Evolutionary conservation across 2,888 invertebrate genomes (phyloP), one percentile per base, ranked within the genome.

Genomic region (Acanthosepion lycidas): DNA sequence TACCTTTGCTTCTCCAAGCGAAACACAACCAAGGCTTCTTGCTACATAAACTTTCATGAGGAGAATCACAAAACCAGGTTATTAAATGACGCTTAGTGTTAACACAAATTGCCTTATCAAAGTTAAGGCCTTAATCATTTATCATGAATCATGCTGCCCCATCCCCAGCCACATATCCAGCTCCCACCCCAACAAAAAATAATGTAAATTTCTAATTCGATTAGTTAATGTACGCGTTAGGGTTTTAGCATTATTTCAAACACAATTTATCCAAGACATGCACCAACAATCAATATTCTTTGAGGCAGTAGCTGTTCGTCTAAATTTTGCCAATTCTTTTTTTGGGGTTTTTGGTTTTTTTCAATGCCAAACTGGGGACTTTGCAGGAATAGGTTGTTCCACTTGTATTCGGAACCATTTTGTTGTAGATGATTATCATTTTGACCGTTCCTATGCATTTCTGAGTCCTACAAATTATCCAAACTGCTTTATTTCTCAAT

Each of bases 71-170:
- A 78, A 78, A 78, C 4, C 28, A n/a, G n/a, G 78, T 78, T 78
- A 78, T 78, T 78, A 78, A 78, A 78, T 78, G 78, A 78, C n/a
- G 15, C 78, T 78, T 78, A 78, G n/a, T 78, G 78, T 78, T n/a
- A 78, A 78, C 78, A 78, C n/a, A 59, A 59, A 59, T 59, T 78
- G n/a, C 78, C 78, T 78, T n/a, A 78, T 78, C 78, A 78, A 78
- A 78, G 78, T 78, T 9, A 12, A 33, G 4, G 15, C 78, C 78
- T 78, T 78, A n/a, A 78, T 78, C 78, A 78, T 12, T 78, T 33
- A 12, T 78, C 18, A 12, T 78, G 78, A 78, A 1, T 78, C 78
- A 78, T 78, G 15, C 2, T 5, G 4, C 18, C 0, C n/a, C n/a
- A 8, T 26, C 8, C 8, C 23, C 64, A 23, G 4, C 26, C 59